Conservation (phyloP, 2,113 vertebrate genomes). For the Nerophis lumbriciformis region DNA sequence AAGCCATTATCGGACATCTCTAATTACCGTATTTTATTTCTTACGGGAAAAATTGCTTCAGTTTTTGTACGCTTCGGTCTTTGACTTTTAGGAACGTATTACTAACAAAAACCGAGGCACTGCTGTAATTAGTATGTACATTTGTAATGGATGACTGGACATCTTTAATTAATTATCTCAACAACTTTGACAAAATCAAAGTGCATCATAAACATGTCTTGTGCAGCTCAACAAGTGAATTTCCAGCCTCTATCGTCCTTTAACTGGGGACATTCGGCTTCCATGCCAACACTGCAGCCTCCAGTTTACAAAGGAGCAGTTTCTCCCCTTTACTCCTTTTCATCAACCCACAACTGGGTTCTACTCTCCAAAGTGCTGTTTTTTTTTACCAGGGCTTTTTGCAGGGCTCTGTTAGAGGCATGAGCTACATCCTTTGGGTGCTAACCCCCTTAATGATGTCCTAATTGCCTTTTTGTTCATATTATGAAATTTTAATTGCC, state of each 20-base stretch:
- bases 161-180: too few relatives aligned
- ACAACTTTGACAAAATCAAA: conserved; percentile 4
- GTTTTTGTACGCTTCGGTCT: too few relatives aligned
- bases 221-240: conserved; percentile 17
- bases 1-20: too few relatives aligned
- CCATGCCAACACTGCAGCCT: conserved; percentile 30
- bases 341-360: conserved; percentile 23
- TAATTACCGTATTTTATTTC: too few relatives aligned
- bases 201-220: conserved; percentile 10
- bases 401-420: conserved; percentile 39
- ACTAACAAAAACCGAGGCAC: too few relatives aligned
- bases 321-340: conserved; percentile 29
- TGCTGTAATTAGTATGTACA: too few relatives aligned
- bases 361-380: conserved; percentile 31
- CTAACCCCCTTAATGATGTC: conserved; percentile 59
- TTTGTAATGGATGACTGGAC: too few relatives aligned
- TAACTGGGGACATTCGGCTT: conserved; percentile 14
- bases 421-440: conserved; percentile 45
- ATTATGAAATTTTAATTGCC: conserved; percentile 64
- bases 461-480: conserved; percentile 66
- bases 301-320: conserved; percentile 23
- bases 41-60: too few relatives aligned
- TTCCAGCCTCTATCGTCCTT: conserved; percentile 24
- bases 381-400: conserved; percentile 17
- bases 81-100: too few relatives aligned